Evolutionary conservation across 2,113 vertebrate genomes (phyloP).

Genomic region (Hippocampus comes): DNA sequence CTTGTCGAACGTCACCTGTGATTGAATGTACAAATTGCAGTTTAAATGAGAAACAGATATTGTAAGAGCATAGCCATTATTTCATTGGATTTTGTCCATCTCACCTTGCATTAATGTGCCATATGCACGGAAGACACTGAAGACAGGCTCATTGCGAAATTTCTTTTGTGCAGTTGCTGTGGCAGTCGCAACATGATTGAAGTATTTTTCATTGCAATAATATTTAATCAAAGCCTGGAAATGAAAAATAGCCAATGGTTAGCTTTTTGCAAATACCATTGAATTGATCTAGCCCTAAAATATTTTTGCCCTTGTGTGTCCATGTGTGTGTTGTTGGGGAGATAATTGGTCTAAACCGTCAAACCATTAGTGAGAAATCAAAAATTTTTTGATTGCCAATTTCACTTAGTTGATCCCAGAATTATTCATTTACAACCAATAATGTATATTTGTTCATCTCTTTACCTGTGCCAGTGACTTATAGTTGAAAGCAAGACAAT

Average conservation of each 20-base stretch:
- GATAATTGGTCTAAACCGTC: too few relatives aligned
- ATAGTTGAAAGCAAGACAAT: too few relatives aligned
- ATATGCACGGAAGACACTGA: conserved; percentile 85
- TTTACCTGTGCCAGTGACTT: too few relatives aligned
- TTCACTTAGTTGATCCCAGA: too few relatives aligned
- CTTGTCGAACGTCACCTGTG: conserved; percentile 83
- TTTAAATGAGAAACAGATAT: not conserved
- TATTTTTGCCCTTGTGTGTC: too few relatives aligned
- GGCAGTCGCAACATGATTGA: conserved; percentile 77
- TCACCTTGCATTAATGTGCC: conserved; percentile 86
- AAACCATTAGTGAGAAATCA: too few relatives aligned
- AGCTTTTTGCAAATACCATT: not conserved
- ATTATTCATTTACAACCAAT: too few relatives aligned
- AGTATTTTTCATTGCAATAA: conserved; percentile 86
- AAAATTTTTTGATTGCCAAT: too few relatives aligned
- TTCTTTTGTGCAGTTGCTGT: conserved; percentile 79
- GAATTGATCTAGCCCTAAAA: too few relatives aligned
- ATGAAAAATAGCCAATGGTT: not conserved
- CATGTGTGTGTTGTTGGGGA: too few relatives aligned
- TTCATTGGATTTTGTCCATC: not conserved
- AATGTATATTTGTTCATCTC: too few relatives aligned
- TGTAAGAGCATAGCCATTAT: not conserved
- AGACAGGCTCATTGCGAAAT: conserved; percentile 75
- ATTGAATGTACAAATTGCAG: not conserved
- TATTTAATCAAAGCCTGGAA: conserved; percentile 81